Evolutionary conservation across 1,140 invertebrate genomes (phyloP).

Genomic region (Stegodyphus mimosarum): DNA sequence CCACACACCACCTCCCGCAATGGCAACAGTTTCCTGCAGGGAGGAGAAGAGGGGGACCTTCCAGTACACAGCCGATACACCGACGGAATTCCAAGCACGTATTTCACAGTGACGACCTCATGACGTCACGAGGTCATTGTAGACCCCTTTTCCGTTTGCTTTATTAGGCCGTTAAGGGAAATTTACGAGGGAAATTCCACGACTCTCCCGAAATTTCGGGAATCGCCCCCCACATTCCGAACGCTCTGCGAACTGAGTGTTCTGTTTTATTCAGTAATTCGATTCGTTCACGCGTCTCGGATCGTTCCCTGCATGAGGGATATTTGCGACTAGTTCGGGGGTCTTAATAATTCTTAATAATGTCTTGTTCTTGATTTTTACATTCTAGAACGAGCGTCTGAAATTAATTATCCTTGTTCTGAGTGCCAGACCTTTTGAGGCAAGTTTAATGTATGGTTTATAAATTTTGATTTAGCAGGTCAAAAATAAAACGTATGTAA

Average conservation of each 20-base stretch:
- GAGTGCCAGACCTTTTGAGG: no score
- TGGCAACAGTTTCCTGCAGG: conserved; percentile 37
- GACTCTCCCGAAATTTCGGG: neutral
- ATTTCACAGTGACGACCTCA: conserved; percentile 39
- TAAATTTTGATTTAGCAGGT: no score
- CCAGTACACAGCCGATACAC: neutral
- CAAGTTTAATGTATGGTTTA: no score
- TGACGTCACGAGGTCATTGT: conserved; percentile 37
- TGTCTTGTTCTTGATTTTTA: no score
- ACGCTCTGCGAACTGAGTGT: neutral
- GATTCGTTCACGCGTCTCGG: neutral
- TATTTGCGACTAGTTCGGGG: no score
- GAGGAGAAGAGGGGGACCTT: neutral
- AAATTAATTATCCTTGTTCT: no score
- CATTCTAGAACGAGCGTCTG: no score
- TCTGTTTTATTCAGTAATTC: conserved; percentile 32
- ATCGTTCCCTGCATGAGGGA: no score
- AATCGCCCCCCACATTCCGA: conserved; percentile 14
- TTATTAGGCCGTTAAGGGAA: conserved; percentile 46
- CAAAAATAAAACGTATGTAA: no score
- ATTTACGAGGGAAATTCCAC: conserved; percentile 43
- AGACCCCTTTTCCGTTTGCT: conserved; percentile 25
- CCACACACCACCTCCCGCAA: neutral
- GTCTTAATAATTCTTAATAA: no score
- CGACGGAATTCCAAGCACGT: conserved; percentile 22